These are phyloP conservation scores for Sesamia inferens DNA, from an alignment of 2,888 invertebrate genomes.

Conservation along the genomic window DNA sequence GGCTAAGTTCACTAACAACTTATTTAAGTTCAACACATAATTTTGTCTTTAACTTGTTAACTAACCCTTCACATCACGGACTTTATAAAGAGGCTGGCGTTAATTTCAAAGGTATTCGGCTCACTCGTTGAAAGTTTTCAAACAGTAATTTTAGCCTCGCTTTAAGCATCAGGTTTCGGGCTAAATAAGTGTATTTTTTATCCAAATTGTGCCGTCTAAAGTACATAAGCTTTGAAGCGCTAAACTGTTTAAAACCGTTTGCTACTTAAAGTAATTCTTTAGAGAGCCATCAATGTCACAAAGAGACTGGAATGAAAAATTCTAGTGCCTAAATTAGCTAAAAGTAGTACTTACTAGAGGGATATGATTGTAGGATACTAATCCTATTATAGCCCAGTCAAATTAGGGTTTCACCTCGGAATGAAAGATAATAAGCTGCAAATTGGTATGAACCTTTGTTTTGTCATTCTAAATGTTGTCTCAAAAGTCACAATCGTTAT, in stretches of 20 bases:
- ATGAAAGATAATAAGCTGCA: too few species aligned
- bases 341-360: constrained; percentile 4
- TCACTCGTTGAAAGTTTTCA: constrained; percentile 28
- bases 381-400: too few species aligned
- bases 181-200: constrained; percentile 39
- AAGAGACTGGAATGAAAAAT: constrained; percentile 35
- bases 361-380: too few species aligned
- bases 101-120: constrained; percentile 33
- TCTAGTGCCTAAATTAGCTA: constrained; percentile 35
- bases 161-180: constrained; percentile 32
- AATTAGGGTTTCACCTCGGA: too few species aligned
- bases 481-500: too few species aligned
- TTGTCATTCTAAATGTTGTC: too few species aligned
- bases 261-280: constrained; percentile 54
- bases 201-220: constrained; percentile 17
- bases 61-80: constrained; percentile 3
- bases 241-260: constrained; percentile 45
- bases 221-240: constrained; percentile 20
- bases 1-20: background rate
- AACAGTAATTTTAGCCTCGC: constrained; percentile 35
- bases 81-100: constrained; percentile 17
- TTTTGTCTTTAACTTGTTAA: constrained; percentile 19
- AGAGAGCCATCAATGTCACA: constrained; percentile 55
- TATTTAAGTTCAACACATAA: background rate
- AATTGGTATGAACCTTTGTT: too few species aligned